Evolutionary conservation across 2,113 vertebrate species (phyloP).

Genomic region (Craseonycteris thonglongyai): DNA sequence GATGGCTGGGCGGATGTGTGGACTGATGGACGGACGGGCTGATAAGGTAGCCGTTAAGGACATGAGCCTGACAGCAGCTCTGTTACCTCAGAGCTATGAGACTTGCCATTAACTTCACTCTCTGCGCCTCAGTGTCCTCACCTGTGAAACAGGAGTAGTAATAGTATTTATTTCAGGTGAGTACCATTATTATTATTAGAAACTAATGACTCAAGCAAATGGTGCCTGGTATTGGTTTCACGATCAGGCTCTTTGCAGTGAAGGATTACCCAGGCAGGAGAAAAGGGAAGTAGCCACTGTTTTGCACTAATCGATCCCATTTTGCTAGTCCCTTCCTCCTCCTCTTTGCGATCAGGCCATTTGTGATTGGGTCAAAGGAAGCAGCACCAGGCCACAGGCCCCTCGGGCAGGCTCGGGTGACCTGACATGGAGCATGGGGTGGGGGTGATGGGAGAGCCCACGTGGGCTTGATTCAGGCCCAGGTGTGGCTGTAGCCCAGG

Average conservation of each 20-base stretch:
- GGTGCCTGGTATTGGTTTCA: fast-evolving
- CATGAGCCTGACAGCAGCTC: too few relatives aligned
- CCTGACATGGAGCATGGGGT: not conserved
- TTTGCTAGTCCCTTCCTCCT: not conserved
- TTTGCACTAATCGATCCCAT: too few relatives aligned
- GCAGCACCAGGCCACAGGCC: not conserved
- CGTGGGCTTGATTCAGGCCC: not conserved
- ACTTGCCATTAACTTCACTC: not conserved
- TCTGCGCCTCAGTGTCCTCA: not conserved
- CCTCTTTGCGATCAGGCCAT: not conserved
- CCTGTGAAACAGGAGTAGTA: not conserved
- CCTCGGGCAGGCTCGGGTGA: not conserved
- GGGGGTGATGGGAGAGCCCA: not conserved
- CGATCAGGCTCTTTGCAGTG: fast-evolving
- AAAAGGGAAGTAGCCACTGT: fast-evolving
- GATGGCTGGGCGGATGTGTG: too few relatives aligned
- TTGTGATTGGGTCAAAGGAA: not conserved
- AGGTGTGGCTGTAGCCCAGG: not conserved
- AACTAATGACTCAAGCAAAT: too few relatives aligned
- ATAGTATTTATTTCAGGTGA: not conserved
- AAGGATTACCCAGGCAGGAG: not conserved
- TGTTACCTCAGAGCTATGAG: not conserved
- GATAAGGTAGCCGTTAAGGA: not conserved
- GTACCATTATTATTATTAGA: not conserved
- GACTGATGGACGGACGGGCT: not conserved